These are phyloP conservation scores for Eupithecia exiguata DNA, from an alignment of 2,888 invertebrate genomes.

Conservation along the genomic window DNA sequence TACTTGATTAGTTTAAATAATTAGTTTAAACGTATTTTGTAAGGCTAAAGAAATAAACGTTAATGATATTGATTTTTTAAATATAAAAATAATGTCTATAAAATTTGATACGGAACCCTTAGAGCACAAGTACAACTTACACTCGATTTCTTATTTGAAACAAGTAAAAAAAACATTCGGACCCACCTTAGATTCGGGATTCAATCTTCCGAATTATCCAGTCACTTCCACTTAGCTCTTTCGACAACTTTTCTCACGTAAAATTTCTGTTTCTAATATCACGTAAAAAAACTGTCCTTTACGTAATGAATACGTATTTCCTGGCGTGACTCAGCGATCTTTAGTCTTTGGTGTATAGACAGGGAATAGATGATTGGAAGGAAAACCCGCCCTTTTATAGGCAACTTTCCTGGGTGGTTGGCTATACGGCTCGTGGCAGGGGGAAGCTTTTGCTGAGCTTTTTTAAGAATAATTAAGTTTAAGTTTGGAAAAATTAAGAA, in stretches of 20 bases:
- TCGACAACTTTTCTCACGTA: not conserved
- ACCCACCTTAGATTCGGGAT: not conserved
- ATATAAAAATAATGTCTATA: not conserved
- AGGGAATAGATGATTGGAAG: not conserved
- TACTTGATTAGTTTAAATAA: not conserved
- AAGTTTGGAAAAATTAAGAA: no score
- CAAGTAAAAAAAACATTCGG: not conserved
- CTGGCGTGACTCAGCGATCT: not conserved
- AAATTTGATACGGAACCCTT: not conserved
- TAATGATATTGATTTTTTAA: not conserved
- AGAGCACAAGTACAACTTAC: not conserved
- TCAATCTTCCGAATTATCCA: not conserved
- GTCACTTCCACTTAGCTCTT: not conserved
- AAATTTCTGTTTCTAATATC: not conserved
- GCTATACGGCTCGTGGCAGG: slow-evolving; percentile 1
- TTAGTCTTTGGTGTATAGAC: not conserved
- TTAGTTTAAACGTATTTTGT: not conserved
- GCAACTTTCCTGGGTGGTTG: not conserved
- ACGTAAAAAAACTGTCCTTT: not conserved
- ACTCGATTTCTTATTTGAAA: not conserved
- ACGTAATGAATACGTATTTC: not conserved
- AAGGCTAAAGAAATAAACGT: not conserved
- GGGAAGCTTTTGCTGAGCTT: not conserved
- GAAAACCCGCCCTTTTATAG: slow-evolving; percentile 8
- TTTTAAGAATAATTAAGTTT: no score